Conservation (phyloP, 2,797 vertebrate species). For the Serranus cabrilla region DNA sequence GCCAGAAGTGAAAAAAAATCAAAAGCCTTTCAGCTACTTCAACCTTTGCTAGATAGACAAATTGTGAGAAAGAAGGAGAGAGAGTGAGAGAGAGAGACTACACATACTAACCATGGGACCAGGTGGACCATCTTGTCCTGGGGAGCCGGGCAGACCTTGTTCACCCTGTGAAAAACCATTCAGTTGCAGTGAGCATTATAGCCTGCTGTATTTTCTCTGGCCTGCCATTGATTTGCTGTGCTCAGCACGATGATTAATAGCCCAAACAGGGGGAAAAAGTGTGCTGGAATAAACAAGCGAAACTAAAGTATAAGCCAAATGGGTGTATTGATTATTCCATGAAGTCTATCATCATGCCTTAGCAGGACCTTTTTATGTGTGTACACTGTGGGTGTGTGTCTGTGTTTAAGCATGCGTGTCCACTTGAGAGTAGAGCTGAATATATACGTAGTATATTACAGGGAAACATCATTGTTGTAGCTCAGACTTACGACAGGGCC, state of each 20-base stretch:
- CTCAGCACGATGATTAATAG: slow-evolving; percentile 77
- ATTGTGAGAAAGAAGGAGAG: slow-evolving; percentile 5
- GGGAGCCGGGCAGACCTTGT: slow-evolving; percentile 93
- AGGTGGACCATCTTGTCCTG: slow-evolving; percentile 95
- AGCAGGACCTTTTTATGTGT: slow-evolving; percentile 39
- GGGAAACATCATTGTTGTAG: not conserved
- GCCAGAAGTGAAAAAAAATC: slow-evolving; percentile 7
- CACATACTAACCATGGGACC: slow-evolving; percentile 91
- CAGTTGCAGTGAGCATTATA: slow-evolving; percentile 74
- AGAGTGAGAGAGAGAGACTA: slow-evolving; percentile 11
- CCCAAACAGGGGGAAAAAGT: slow-evolving; percentile 68
- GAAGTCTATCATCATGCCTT: slow-evolving; percentile 73
- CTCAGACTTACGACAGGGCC: slow-evolving; percentile 93
- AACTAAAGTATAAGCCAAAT: slow-evolving; percentile 74
- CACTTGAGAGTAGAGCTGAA: slow-evolving; percentile 10
- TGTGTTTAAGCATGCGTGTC: slow-evolving; percentile 18
- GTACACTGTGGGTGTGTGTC: slow-evolving; percentile 25
- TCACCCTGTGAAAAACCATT: slow-evolving; percentile 90
- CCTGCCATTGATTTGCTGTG: slow-evolving; percentile 79
- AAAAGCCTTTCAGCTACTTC: not conserved
- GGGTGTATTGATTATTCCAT: slow-evolving; percentile 81
- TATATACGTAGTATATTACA: not conserved
- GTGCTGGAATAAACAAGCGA: slow-evolving; percentile 76
- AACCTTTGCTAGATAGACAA: slow-evolving; percentile 20
- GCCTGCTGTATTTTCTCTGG: slow-evolving; percentile 73